Evolutionary conservation across 1,140 invertebrate genomes (phyloP).

Genomic region (Saxidomus purpurata): DNA sequence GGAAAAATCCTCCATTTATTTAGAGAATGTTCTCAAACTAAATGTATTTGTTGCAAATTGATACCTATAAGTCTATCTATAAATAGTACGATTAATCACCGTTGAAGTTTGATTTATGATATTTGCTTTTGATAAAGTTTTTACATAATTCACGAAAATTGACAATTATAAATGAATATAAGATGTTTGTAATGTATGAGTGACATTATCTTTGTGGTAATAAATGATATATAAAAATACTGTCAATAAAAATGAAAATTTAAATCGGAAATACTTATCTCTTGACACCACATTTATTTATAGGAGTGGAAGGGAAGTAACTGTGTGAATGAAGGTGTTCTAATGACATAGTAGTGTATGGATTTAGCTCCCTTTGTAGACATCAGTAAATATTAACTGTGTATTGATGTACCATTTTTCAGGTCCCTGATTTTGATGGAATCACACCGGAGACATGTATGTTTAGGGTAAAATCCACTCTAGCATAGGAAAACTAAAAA

Average conservation of each 20-base stretch:
- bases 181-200: background rate
- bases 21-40: background rate
- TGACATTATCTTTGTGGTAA: background rate
- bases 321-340: background rate
- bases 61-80: background rate
- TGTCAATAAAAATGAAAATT: too few species aligned
- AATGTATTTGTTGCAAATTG: constrained; percentile 27
- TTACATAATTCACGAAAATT: background rate
- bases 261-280: too few species aligned
- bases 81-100: constrained; percentile 11
- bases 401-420: constrained; percentile 30
- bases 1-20: background rate
- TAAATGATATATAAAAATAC: background rate
- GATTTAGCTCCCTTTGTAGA: constrained; percentile 2
- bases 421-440: constrained; percentile 33
- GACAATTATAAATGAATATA: background rate
- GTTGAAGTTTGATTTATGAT: background rate
- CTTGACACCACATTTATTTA: too few species aligned
- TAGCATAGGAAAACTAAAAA: constrained; percentile 46
- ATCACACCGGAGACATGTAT: constrained; percentile 1
- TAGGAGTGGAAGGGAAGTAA: constrained; percentile 30
- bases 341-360: background rate
- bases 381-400: background rate
- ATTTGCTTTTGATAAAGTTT: background rate
- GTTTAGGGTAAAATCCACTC: constrained; percentile 43